phyloP scores from a whole-genome alignment of 2,888 invertebrate species.

The Abrostola tripartita region DNA sequence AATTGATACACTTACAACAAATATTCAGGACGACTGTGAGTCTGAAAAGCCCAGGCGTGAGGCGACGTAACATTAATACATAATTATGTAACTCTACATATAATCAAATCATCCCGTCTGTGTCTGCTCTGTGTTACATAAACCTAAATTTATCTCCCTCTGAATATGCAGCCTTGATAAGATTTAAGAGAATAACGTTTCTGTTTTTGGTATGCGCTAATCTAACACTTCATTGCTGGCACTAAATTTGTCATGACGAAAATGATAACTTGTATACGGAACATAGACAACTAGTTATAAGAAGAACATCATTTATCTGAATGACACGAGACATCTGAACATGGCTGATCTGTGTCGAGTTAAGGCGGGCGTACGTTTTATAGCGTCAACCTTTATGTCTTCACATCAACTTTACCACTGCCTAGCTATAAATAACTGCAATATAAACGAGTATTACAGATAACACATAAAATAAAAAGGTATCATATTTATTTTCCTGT shows the following conservation, averaged over 20 bases:
- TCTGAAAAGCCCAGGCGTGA: too few species aligned
- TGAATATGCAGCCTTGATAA: too few species aligned
- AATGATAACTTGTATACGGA: conserved; percentile 2
- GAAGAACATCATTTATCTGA: conserved; percentile 16
- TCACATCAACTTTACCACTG: conserved; percentile 33
- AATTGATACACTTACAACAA: too few species aligned
- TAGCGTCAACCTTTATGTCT: conserved; percentile 31
- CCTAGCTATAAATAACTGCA: conserved; percentile 10
- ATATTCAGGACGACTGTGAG: too few species aligned
- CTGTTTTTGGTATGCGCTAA: background rate
- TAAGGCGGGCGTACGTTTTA: conserved; percentile 23
- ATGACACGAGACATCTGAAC: conserved; percentile 8
- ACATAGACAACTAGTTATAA: conserved; percentile 5
- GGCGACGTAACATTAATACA: too few species aligned
- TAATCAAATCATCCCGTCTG: too few species aligned
- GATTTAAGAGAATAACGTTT: background rate
- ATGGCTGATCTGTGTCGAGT: conserved; percentile 19
- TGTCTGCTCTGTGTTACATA: too few species aligned
- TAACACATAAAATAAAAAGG: conserved; percentile 20
- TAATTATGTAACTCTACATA: too few species aligned
- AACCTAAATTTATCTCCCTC: too few species aligned
- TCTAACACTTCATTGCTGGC: background rate
- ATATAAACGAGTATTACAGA: conserved; percentile 19
- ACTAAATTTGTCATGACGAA: background rate
- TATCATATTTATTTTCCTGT: conserved; percentile 1